Percentiles rank a stretch among this genome's conserved stretches.
These are phyloP conservation scores for Tachypleus tridentatus DNA, from an alignment of 1,140 invertebrate species.

Conservation along the genomic window DNA sequence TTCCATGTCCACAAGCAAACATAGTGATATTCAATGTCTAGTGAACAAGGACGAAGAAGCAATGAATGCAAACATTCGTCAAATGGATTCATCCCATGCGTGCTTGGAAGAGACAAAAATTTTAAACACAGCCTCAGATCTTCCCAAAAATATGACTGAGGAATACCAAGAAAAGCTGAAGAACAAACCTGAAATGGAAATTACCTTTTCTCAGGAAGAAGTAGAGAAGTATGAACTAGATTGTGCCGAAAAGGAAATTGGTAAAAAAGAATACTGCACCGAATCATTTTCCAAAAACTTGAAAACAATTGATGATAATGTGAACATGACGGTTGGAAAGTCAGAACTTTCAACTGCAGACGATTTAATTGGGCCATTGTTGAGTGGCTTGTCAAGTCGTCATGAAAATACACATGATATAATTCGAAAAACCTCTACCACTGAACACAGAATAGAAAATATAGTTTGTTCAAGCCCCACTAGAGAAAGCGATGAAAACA, in stretches of 20 bases:
- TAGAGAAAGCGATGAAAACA: too few relatives aligned
- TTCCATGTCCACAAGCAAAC: neutral
- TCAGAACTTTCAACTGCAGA: neutral
- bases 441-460: too few relatives aligned
- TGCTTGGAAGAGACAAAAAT: conserved; percentile 2
- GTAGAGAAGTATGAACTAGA: neutral
- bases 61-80: neutral
- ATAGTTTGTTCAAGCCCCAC: too few relatives aligned
- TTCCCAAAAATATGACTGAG: neutral
- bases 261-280: neutral
- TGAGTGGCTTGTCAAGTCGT: too few relatives aligned
- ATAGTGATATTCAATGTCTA: conserved; percentile 1
- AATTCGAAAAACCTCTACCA: too few relatives aligned
- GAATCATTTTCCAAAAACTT: neutral
- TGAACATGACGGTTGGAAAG: neutral
- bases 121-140: neutral
- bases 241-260: neutral
- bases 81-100: neutral
- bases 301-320: neutral
- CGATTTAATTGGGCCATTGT: too few relatives aligned
- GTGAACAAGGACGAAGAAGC: neutral
- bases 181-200: neutral
- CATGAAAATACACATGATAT: too few relatives aligned
- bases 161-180: neutral
- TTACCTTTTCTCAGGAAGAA: neutral